Evolutionary conservation across 2,113 vertebrate species (phyloP), one percentile per base, ranked within the genome.

Genomic region (Pao palembangensis): DNA sequence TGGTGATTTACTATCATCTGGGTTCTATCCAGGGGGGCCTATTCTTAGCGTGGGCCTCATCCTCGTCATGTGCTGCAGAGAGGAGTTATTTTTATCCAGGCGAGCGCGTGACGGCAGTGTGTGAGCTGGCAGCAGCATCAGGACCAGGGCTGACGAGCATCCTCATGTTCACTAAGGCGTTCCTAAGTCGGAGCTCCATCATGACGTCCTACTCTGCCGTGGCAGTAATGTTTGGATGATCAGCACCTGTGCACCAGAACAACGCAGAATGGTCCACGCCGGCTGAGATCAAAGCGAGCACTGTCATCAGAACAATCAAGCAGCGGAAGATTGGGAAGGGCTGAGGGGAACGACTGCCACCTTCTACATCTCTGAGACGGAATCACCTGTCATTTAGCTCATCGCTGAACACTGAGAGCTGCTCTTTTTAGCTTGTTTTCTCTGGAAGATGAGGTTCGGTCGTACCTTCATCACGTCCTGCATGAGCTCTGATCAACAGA

Each of bases 361-460:
- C 73, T 62, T 90, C 43, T 90, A 83, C 92, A 93, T 91, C 91
- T 83, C 78, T 54, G 67, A 80, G 59, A 12, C 56, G 76, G 61
- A 64, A 82, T 79, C 73, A 69, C 67, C 69, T 84, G 61, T 90
- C 91, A 93, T 92, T 92, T 88, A 73, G 79, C 89, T 86, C 73
- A 85, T 89, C 90, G 69, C 83, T 75, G 71, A 85, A 85, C 78
- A 77, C 52, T 60, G 75, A 85, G 58, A 74, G 42, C 60, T 76
- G 76, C 68, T 34, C 70, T 81, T 50, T 77, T 73, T 74, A 58
- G 31, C 62, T 38, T n/a, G 52, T 46, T 68, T 54, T 76, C 15
- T 21, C 16, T 63, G 81, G 75, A 61, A 83, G 58, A 50, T 31
- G 23, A 48, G 53, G 61, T 43, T 63, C 42, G 74, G 62, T 82